Evolutionary conservation across 53 echinoderm and acorn worm genomes (phyloP), one percentile per base, ranked within the genome.

Genomic region (Temnopleurus reevesii): DNA sequence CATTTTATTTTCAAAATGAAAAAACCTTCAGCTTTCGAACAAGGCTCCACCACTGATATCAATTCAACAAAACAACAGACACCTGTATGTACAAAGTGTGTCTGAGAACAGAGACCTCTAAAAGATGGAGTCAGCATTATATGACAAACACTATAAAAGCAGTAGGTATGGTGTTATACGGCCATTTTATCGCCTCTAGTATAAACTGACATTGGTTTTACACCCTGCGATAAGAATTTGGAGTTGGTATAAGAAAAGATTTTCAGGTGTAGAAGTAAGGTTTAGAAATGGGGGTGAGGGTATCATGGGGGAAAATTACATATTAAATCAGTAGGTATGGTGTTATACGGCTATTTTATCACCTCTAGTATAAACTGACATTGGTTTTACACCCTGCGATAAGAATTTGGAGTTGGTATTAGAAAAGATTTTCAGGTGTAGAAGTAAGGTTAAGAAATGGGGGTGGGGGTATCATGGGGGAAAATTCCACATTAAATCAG

Each of bases 141-240:
- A 85, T 85, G 85, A 60, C 60, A 85, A 85, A 85, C 85, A 85
- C 85, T 85, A 85, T 85, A 61, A 85, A 85, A 44, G 27, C 60
- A 26, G 26, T 45, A 43, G 85, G 85, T 43, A 85, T 57, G 38
- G 41, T 71, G 23, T 41, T 85, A 85, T 85, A 59, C 59, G 23
- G 31, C 45, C 60, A 45, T 85, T 85, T 85, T 85, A 85, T 85
- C 85, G 60, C 85, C 85, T 85, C 8, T 85, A 44, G 46, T 85
- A 60, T 85, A 85, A 85, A 85, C 85, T 45, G 36, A 55, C 54
- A 49, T 53, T 83, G 83, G 55, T 53, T 83, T 83, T 83, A 83
- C 35, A 55, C 53, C 83, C 53, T 28, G 8, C 28, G 79, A 79
- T 79, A 79, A 79, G 79, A 79, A 79, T 79, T 79, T 79, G 7